A percentile compares a stretch with the other conserved stretches of the same genome.
Evolutionary conservation across 2,113 vertebrate genomes (phyloP).

Genomic region (Corythornis vintsioides): DNA sequence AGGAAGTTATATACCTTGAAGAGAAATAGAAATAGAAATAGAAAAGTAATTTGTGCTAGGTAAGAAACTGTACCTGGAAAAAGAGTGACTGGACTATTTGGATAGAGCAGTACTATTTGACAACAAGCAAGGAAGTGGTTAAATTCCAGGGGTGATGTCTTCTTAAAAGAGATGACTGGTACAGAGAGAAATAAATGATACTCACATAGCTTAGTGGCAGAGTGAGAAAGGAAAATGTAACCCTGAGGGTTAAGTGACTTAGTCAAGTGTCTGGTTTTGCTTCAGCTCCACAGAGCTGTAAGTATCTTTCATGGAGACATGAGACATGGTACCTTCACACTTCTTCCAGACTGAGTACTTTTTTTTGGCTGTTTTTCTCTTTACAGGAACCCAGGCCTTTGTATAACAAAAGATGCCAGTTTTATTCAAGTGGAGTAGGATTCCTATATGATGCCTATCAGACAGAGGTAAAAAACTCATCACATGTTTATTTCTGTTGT

Average conservation of each 20-base stretch:
- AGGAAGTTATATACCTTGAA: not conserved
- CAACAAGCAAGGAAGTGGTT: not conserved
- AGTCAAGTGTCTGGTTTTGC: not conserved
- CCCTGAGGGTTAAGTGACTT: not conserved
- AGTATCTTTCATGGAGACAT: not conserved
- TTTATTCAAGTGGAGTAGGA: conserved; percentile 82
- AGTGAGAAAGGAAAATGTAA: not conserved
- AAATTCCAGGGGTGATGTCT: not conserved
- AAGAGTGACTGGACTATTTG: not conserved
- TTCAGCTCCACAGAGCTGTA: not conserved
- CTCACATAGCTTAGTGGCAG: not conserved
- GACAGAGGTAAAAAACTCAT: conserved; percentile 81
- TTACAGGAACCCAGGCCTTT: conserved; percentile 86
- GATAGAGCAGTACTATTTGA: not conserved
- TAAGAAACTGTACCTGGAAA: not conserved
- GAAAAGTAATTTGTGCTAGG: not conserved
- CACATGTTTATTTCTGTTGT: not conserved
- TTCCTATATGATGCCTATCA: conserved; percentile 86
- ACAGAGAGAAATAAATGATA: not conserved
- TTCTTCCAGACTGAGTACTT: not conserved
- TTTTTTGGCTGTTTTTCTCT: not conserved
- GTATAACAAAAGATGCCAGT: conserved; percentile 84
- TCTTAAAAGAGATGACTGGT: not conserved
- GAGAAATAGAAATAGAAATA: not conserved
- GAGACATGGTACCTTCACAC: not conserved